A percentile compares a stretch with the other conserved stretches of the same genome.
Evolutionary conservation across 1,140 invertebrate species (phyloP).

Genomic region (Kradibia gibbosae): DNA sequence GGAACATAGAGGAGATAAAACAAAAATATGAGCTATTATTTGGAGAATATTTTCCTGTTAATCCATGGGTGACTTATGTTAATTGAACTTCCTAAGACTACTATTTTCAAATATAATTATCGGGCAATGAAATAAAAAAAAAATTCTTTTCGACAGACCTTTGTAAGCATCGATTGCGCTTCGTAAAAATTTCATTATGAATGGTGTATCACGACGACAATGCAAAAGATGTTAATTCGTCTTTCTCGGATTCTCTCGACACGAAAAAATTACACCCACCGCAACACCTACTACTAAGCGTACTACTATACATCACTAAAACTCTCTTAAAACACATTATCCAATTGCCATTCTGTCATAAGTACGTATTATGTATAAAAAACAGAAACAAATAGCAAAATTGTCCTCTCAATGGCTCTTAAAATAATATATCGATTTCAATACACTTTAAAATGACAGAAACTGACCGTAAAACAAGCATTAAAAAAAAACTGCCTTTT

Average conservation of each 20-base stretch:
- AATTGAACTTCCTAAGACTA: too few relatives aligned
- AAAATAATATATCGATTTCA: too few relatives aligned
- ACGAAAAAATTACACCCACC: background rate
- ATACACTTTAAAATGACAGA: too few relatives aligned
- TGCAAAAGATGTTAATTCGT: conserved; percentile 9
- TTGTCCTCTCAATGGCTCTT: too few relatives aligned
- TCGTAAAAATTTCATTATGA: background rate
- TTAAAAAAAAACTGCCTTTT: too few relatives aligned
- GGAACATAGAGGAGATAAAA: too few relatives aligned
- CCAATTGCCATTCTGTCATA: background rate
- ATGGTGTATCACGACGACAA: background rate
- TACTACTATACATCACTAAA: background rate
- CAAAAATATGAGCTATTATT: too few relatives aligned
- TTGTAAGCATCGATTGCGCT: background rate
- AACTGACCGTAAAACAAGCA: too few relatives aligned
- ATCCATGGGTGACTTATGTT: too few relatives aligned
- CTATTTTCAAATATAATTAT: background rate
- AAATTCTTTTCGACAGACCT: background rate
- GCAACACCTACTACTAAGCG: conserved; percentile 2
- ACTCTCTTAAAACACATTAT: background rate
- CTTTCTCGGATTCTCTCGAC: background rate
- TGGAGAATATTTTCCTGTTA: too few relatives aligned
- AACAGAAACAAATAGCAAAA: too few relatives aligned
- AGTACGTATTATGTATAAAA: background rate
- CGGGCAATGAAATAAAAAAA: background rate